Evolutionary conservation across 2,888 invertebrate genomes (phyloP), one percentile per base, ranked within the genome.

Genomic region (Chrysolina haemoptera): DNA sequence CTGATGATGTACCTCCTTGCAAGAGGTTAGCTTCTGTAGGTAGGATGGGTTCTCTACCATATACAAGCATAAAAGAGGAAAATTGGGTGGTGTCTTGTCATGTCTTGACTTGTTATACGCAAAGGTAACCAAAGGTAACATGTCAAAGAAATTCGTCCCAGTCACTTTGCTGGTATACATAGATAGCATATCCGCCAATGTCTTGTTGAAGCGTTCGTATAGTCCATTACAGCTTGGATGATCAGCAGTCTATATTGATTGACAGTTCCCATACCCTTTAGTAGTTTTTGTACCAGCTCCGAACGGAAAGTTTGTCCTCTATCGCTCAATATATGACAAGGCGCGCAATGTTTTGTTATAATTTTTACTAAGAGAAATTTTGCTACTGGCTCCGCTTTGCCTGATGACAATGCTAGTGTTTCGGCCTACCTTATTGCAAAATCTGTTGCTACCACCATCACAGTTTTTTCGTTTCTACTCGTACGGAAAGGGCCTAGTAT

Each of bases 361-460:
- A 79, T 73, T 10, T 69, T 71, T 41, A 79, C 78, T 1, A 80
- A 16, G 8, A 80, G 48, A 40, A 79, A 79, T 46, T 77, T 71
- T 10, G 77, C 77, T 1, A 82, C 80, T 12, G 69, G 74, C 14
- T 67, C 73, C 0, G 80, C 77, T 67, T 79, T 79, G 8, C 78
- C 80, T 14, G 62, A 74, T 10, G 76, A 46, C 16, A 83, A 40
- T 1, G 80, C 80, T 59, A 53, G 50, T 1, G 76, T 76, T 74
- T 81, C 80, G 14, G 74, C 71, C 71, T 75, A 46, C 35, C 53
- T 27, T 11, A 83, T 81, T 5, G 82, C 80, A 46, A 81, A 83
- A 63, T 82, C 82, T 1, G 81, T 82, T 0, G 82, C 81, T 6
- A 83, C 81, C 1, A 82, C 71, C 12, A 83, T 81, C 8, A 78